phyloP scores from a whole-genome alignment of 1,140 invertebrate genomes.

The Papilio polyxenes region DNA sequence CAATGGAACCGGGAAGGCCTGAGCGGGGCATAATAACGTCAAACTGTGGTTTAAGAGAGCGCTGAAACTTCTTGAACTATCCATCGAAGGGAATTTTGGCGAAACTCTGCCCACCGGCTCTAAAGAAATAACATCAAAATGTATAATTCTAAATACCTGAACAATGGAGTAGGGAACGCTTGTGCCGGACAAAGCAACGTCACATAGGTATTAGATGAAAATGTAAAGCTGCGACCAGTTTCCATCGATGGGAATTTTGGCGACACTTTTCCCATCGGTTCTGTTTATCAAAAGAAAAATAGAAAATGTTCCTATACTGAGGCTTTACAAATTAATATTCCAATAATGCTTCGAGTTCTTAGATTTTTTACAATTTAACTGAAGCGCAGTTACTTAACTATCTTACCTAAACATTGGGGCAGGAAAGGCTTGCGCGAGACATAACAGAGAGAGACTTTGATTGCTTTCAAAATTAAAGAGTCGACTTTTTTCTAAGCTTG shows the following conservation, averaged over 20 bases:
- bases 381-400: slow-evolving; percentile 27
- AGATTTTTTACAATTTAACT: slow-evolving; percentile 8
- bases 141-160: slow-evolving; percentile 68
- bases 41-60: slow-evolving; percentile 82
- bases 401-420: slow-evolving; percentile 82
- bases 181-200: slow-evolving; percentile 84
- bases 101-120: slow-evolving; percentile 87
- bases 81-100: slow-evolving; percentile 84
- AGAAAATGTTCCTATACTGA: slow-evolving; percentile 39
- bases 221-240: slow-evolving; percentile 82
- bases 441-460: slow-evolving; percentile 70
- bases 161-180: slow-evolving; percentile 82
- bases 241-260: slow-evolving; percentile 82
- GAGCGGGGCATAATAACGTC: slow-evolving; percentile 83
- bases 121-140: slow-evolving; percentile 74
- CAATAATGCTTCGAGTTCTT: slow-evolving; percentile 18
- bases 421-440: slow-evolving; percentile 84
- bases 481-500: slow-evolving; percentile 83
- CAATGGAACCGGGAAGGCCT: slow-evolving; percentile 84
- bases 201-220: slow-evolving; percentile 69
- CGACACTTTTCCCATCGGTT: slow-evolving; percentile 82
- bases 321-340: slow-evolving; percentile 16
- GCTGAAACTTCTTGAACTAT: slow-evolving; percentile 84
- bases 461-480: slow-evolving; percentile 78
- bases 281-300: slow-evolving; percentile 72